Evolutionary conservation across 2,113 vertebrate species (phyloP).

Genomic region (Melanocharis versteri): DNA sequence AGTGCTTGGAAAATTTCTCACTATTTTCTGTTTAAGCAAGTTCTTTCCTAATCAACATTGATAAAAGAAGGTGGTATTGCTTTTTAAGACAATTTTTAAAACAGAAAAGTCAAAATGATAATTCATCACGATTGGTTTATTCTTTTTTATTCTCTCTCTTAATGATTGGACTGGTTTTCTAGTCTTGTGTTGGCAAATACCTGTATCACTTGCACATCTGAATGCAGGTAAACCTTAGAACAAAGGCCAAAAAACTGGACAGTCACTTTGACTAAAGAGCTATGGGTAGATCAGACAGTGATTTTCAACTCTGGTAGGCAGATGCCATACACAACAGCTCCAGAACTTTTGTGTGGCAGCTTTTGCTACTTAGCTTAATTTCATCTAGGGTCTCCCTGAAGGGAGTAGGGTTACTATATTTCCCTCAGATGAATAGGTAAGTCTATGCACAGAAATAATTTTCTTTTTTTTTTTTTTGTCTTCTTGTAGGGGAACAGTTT

Average conservation of each 20-base stretch:
- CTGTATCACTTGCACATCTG: not conserved
- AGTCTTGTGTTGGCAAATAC: not conserved
- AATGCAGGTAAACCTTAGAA: not conserved
- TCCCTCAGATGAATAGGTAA: not conserved
- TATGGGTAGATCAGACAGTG: not conserved
- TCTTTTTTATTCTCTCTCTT: not conserved
- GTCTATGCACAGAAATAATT: not conserved
- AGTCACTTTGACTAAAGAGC: not conserved
- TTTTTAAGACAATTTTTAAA: not conserved
- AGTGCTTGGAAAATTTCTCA: not conserved
- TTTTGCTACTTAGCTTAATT: not conserved
- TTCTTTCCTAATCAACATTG: not conserved
- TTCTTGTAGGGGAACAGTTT: not conserved
- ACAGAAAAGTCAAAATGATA: not conserved
- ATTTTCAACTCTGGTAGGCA: not conserved
- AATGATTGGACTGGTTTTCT: not conserved
- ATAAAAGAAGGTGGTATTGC: not conserved
- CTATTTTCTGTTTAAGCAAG: not conserved
- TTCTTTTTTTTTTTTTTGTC: too few species aligned
- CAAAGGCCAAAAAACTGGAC: not conserved
- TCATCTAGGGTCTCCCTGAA: not conserved
- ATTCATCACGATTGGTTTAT: not conserved
- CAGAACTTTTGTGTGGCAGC: not conserved
- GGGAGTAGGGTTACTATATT: not conserved
- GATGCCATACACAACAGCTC: fast-evolving